Base-by-base conservation (phyloP, 2,888 invertebrate species). In the Cancer borealis region DNA sequence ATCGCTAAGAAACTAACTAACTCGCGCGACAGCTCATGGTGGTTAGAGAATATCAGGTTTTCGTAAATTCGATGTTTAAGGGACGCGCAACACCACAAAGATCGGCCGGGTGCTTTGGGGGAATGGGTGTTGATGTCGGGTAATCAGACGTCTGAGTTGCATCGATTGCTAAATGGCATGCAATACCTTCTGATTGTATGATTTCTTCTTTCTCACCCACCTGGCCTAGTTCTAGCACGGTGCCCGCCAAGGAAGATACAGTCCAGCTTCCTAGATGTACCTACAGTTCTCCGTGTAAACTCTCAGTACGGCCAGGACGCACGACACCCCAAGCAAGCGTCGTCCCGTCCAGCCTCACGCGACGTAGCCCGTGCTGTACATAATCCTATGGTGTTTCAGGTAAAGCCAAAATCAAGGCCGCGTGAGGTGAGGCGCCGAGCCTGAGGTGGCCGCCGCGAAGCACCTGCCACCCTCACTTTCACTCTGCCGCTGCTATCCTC, bases 1-100 rank as follows among this genome's bases (percentile, higher is more conserved):
- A 84, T 84, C 84, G 84, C 84, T 39, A 39, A 84, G 84, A 84
- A 84, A 39, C 84, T 84, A 84, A 84, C 84, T 30, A 84, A 84
- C 84, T 30, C 4, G 84, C 84, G 39, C 84, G 84, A 84, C 84
- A 84, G 39, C 84, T 84, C 84, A 84, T 30, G 39, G 84, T 84
- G 84, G 84, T 84, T 84, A 84, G 84, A 84, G 84, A 84, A 84
- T 84, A 84, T 84, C 84, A 84, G 84, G 84, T 84, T 84, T 39
- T 30, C 39, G 39, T 84, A 84, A 39, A 84, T 30, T 84, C 84
- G 84, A 84, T 84, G 84, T 39, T 84, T 84, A 84, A 84, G 84
- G n/a, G 84, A 84, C 84, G 84, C 14, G 39, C 14, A 39, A 10
- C 84, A 17, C 39, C 84, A 84, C 39, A 8, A 39, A 30, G 73